Percentiles rank a stretch among this genome's conserved stretches.
Conservation (phyloP, 2,888 invertebrate genomes). For the Quadriops clusia region DNA sequence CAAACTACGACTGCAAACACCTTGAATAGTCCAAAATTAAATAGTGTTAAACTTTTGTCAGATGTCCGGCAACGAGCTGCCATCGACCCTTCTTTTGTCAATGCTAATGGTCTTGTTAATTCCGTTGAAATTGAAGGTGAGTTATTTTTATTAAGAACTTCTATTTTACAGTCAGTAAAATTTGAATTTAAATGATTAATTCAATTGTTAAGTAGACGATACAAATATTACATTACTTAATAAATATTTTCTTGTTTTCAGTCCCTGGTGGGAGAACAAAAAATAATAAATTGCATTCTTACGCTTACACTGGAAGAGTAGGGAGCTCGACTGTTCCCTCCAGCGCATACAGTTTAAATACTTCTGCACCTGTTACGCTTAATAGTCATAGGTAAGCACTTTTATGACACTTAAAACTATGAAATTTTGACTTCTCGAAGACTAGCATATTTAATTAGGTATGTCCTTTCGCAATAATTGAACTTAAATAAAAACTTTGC, state of each 20-base stretch:
- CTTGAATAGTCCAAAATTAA: slow-evolving; percentile 34
- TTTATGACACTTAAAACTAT: too few species aligned
- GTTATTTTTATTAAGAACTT: slow-evolving; percentile 11
- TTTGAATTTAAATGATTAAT: too few species aligned
- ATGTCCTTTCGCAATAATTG: too few species aligned
- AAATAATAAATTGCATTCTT: slow-evolving; percentile 32
- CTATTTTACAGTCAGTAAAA: too few species aligned
- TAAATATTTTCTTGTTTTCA: slow-evolving; percentile 22
- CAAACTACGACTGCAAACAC: slow-evolving; percentile 27
- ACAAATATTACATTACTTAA: too few species aligned
- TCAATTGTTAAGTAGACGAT: too few species aligned
- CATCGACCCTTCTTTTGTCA: slow-evolving; percentile 16
- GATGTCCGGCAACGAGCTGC: slow-evolving; percentile 19
- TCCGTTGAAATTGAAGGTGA: slow-evolving; percentile 31
- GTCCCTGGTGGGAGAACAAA: slow-evolving; percentile 23
- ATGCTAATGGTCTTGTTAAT: slow-evolving; percentile 31
- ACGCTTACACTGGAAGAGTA: slow-evolving; percentile 33
- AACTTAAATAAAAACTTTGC: too few species aligned
- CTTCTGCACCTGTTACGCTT: slow-evolving; percentile 47
- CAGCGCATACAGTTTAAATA: slow-evolving; percentile 36
- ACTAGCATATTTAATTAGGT: too few species aligned
- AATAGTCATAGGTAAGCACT: slow-evolving; percentile 48
- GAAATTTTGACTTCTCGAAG: too few species aligned
- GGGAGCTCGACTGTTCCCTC: slow-evolving; percentile 31
- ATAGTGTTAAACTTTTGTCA: slow-evolving; percentile 27